Percentiles rank a stretch among this genome's conserved stretches.
These are phyloP conservation scores for Eupithecia inturbata DNA, from an alignment of 2,888 invertebrate species.

Conservation along the genomic window DNA sequence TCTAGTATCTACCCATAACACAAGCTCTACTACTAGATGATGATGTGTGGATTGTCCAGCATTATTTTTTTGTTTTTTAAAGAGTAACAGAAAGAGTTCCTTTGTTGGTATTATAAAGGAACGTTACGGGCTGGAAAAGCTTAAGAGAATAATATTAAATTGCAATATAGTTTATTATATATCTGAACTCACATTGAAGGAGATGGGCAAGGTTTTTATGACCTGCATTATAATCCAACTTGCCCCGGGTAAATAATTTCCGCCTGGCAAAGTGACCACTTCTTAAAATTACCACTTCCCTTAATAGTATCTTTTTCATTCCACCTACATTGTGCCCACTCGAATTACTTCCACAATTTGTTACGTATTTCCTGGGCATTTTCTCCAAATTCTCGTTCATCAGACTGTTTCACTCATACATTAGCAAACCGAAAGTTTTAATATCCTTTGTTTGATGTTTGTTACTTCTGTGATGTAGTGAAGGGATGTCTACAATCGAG, in stretches of 20 bases:
- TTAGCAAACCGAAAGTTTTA: not conserved
- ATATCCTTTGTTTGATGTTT: not conserved
- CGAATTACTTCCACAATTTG: not conserved
- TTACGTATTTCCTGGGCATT: not conserved
- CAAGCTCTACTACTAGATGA: too few relatives aligned
- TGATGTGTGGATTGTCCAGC: too few relatives aligned
- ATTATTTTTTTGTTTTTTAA: too few relatives aligned
- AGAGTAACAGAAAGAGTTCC: too few relatives aligned
- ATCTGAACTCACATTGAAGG: too few relatives aligned
- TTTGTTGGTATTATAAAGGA: too few relatives aligned
- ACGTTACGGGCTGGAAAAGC: too few relatives aligned
- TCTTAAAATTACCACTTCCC: slow-evolving; percentile 1
- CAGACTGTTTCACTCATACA: not conserved
- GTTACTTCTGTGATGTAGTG: not conserved
- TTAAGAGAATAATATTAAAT: too few relatives aligned
- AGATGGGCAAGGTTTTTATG: too few relatives aligned
- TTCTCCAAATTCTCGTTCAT: not conserved
- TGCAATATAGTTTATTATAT: too few relatives aligned
- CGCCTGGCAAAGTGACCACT: not conserved
- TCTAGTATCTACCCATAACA: too few relatives aligned
- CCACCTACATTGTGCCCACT: not conserved
- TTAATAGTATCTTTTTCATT: not conserved
- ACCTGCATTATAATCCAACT: not conserved
- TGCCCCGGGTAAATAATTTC: not conserved
- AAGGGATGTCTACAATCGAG: not conserved